Percentiles rank a stretch among this genome's conserved stretches.
phyloP scores from a whole-genome alignment of 2,113 vertebrate genomes.

The Orycteropus afer region DNA sequence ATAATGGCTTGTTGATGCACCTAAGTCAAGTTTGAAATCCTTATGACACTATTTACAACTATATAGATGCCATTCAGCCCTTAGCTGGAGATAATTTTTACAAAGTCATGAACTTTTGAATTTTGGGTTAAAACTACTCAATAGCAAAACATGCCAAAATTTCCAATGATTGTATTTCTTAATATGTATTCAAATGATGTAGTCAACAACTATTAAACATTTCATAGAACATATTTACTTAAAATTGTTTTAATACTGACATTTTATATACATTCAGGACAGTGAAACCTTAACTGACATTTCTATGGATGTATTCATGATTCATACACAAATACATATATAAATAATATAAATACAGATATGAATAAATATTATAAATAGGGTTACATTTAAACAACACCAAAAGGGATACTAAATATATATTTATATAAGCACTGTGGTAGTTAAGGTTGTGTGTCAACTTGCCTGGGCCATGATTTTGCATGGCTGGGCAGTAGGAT shows the following conservation, averaged over 20 bases:
- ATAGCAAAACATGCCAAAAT: constrained; percentile 58
- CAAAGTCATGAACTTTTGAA: constrained; percentile 60
- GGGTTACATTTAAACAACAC: not conserved
- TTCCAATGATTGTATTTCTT: constrained; percentile 50
- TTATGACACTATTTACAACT: constrained; percentile 59
- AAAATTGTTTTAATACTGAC: constrained; percentile 72
- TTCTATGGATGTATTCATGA: constrained; percentile 61
- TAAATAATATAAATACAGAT: too few relatives aligned
- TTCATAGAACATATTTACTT: constrained; percentile 78
- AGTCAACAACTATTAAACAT: constrained; percentile 68
- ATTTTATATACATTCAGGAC: constrained; percentile 70
- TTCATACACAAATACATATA: not conserved
- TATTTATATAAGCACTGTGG: too few relatives aligned
- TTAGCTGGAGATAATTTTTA: constrained; percentile 58
- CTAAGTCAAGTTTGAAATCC: constrained; percentile 69
- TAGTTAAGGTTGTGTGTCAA: too few relatives aligned
- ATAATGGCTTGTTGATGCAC: constrained; percentile 76
- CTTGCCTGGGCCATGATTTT: too few relatives aligned
- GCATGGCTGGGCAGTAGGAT: too few relatives aligned
- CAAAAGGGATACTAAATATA: not conserved
- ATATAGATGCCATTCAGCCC: constrained; percentile 34
- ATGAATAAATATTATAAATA: constrained; percentile 11
- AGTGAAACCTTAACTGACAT: constrained; percentile 75
- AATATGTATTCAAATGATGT: constrained; percentile 75
- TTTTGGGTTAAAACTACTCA: constrained; percentile 63